Percentiles rank a stretch among this genome's conserved stretches.
Conservation (phyloP, 1,140 invertebrate genomes). For the Octopus sinensis region DNA sequence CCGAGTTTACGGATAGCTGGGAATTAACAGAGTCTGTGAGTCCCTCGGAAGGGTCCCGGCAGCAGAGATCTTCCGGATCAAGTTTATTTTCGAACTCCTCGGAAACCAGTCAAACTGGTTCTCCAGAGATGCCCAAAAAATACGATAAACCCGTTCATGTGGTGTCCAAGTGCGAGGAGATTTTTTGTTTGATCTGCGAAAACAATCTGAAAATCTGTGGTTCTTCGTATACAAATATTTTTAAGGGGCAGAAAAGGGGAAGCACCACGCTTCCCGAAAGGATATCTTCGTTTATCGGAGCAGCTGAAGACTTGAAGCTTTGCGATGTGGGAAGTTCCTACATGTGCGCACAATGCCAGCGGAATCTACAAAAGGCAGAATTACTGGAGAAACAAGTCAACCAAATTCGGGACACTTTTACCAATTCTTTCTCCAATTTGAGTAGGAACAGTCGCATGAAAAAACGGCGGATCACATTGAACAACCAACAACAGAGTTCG, state of each 20-base stretch:
- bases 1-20: too few relatives aligned
- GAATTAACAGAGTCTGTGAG: too few relatives aligned
- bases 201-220: slow-evolving; percentile 5
- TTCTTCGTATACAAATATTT: neutral
- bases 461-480: neutral
- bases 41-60: too few relatives aligned
- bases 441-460: neutral
- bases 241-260: neutral
- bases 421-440: neutral
- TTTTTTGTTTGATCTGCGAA: neutral
- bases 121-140: neutral
- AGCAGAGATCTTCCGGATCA: too few relatives aligned
- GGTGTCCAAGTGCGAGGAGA: neutral
- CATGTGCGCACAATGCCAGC: slow-evolving; percentile 6
- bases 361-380: neutral
- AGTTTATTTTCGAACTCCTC: too few relatives aligned
- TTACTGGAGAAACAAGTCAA: slow-evolving; percentile 7
- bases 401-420: neutral
- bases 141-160: slow-evolving; percentile 1
- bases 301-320: neutral
- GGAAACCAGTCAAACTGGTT: neutral
- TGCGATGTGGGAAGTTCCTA: neutral
- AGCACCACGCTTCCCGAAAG: neutral
- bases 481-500: neutral
- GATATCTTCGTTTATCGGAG: neutral